Conservation (phyloP, 2,888 invertebrate genomes). For the Deroplatys truncata region DNA sequence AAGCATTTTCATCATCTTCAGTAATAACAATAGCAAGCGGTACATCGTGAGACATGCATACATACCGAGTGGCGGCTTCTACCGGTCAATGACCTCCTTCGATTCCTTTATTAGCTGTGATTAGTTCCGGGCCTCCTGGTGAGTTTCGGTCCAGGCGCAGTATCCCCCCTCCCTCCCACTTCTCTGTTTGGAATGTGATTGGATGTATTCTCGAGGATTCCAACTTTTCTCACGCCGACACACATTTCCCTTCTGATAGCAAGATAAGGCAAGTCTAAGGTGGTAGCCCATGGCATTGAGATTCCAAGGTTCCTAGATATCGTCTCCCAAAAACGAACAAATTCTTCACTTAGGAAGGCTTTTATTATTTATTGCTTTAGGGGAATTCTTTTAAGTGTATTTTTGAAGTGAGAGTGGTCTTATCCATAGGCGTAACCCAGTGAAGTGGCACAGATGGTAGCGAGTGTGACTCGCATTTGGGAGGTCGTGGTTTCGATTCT, state of each 20-base stretch:
- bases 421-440: too few species aligned
- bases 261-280: background rate
- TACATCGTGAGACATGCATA: background rate
- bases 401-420: too few species aligned
- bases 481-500: too few species aligned
- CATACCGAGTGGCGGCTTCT: background rate
- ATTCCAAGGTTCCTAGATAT: background rate
- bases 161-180: too few species aligned
- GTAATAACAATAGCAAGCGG: background rate
- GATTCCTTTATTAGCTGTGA: constrained; percentile 21
- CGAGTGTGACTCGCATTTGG: too few species aligned
- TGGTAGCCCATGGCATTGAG: background rate
- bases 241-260: background rate
- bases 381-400: too few species aligned
- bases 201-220: background rate
- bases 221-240: background rate
- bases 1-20: background rate
- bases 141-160: background rate
- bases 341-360: too few species aligned
- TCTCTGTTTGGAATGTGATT: background rate
- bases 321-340: too few species aligned
- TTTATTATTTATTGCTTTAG: too few species aligned
- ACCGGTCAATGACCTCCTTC: constrained; percentile 15
- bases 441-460: too few species aligned
- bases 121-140: constrained; percentile 4